Evolutionary conservation across 2,888 invertebrate genomes (phyloP), one percentile per base, ranked within the genome.

Genomic region (Hypolimnas misippus): DNA sequence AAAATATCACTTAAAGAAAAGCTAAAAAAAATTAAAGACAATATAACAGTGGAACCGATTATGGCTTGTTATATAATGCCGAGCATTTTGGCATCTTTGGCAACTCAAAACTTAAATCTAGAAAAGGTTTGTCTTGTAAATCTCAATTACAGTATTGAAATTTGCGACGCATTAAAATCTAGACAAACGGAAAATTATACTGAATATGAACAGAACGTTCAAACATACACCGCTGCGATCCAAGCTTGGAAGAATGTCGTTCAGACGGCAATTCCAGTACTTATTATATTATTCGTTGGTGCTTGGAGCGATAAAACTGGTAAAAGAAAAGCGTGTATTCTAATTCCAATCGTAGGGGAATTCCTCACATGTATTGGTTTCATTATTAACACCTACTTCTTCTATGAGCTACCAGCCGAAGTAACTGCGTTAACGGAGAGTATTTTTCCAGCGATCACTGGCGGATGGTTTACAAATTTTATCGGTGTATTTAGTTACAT

Each of bases 401-500:
- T 96, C 78, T 93, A 95, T 77, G 94, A 95, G 74, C 85, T 96
- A 14, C 96, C 96, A 0, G 96, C 96, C 92, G 97, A 97, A 86
- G 95, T 94, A 1, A 94, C 95, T 50, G 96, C 96, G 0, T 87
- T 96, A 2, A 95, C 96, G 0, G 97, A 97, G 79, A 94, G 96
- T 0, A 88, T 97, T 62, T 96, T 96, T 79, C 96, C 97, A 0
- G 96, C 96, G 0, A 83, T 97, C 1, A 96, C 96, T 0, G 96
- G 97, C 8, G 97, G 97, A 3, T 97, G 96, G 97, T 96, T 96
- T 79, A 96, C 96, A 14, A 96, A 96, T 94, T 95, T 96, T 73
- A 95, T 97, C 93, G 96, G 96, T 12, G 95, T 97, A 56, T 96
- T 97, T 85, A 97, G 97, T 83, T 98, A 97, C 80, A 95, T 98